Conservation (phyloP, 2,888 invertebrate species). For the Habrosyne pyritoides region DNA sequence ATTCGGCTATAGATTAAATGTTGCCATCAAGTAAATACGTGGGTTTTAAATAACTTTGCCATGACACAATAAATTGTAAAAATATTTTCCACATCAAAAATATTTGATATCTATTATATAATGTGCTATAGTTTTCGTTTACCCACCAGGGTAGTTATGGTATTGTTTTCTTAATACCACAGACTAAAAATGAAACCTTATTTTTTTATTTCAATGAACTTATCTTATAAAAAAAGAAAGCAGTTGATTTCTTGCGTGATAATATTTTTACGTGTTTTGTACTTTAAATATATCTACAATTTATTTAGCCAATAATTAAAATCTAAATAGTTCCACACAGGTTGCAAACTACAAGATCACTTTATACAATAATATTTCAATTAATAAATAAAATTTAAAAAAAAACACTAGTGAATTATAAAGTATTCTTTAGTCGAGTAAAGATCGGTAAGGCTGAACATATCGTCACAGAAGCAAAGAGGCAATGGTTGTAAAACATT, state of each 20-base stretch:
- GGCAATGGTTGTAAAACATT: conserved; percentile 43
- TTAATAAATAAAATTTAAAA: neutral
- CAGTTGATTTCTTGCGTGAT: no score
- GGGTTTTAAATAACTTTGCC: neutral
- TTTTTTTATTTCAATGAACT: neutral
- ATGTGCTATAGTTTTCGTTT: neutral
- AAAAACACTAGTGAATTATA: neutral
- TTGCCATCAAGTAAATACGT: neutral
- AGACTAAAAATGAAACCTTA: neutral
- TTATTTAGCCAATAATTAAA: no score
- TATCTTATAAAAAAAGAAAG: no score
- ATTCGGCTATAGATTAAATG: neutral
- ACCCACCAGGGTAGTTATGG: neutral
- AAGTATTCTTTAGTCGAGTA: conserved; percentile 4
- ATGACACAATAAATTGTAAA: neutral
- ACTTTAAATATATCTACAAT: no score
- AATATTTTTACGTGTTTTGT: no score
- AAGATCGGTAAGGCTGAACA: conserved; percentile 50
- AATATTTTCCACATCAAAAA: neutral
- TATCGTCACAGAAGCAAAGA: conserved; percentile 34
- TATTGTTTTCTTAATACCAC: neutral
- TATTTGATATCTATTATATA: neutral
- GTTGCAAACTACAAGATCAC: neutral
- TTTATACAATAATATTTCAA: neutral
- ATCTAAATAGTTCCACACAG: no score